Percentiles rank a stretch among this genome's conserved stretches.
Conservation (phyloP, 2,888 invertebrate species). For the Thecocarcelia acutangulata region DNA sequence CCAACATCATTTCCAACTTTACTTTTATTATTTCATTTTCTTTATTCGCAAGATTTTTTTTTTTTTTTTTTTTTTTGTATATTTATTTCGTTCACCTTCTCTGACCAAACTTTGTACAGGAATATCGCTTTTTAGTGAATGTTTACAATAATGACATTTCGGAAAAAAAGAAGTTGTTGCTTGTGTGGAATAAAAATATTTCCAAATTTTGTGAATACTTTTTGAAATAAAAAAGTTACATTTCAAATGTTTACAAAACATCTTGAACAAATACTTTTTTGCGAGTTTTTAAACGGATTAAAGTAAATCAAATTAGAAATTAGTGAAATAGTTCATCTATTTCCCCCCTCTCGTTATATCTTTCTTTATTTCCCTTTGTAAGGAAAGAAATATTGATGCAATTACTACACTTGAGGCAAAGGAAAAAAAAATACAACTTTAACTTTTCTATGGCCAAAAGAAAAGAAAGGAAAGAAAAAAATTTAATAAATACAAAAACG, state of each 20-base stretch:
- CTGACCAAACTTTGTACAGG: conserved; percentile 26
- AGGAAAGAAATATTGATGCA: conserved; percentile 9
- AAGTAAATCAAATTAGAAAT: conserved; percentile 66
- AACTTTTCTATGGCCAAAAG: too few species aligned
- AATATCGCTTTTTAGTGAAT: conserved; percentile 27
- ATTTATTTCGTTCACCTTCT: background rate
- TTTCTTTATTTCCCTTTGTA: conserved; percentile 2
- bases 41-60: conserved; percentile 4
- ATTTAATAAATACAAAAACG: too few species aligned
- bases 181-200: conserved; percentile 14
- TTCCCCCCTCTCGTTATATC: background rate
- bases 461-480: too few species aligned
- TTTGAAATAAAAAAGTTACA: conserved; percentile 22
- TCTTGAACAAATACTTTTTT: conserved; percentile 49
- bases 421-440: background rate
- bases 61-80: too few species aligned
- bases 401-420: background rate
- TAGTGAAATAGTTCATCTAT: conserved; percentile 54
- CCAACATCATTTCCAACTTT: conserved; percentile 34
- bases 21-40: conserved; percentile 30
- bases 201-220: conserved; percentile 9
- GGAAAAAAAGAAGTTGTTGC: conserved; percentile 14
- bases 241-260: conserved; percentile 44
- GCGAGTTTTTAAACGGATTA: conserved; percentile 56
- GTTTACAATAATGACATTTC: conserved; percentile 26